Percentiles rank a stretch among this genome's conserved stretches.
Conservation (phyloP, 2,888 invertebrate species). For the Barypeithes pellucidus region DNA sequence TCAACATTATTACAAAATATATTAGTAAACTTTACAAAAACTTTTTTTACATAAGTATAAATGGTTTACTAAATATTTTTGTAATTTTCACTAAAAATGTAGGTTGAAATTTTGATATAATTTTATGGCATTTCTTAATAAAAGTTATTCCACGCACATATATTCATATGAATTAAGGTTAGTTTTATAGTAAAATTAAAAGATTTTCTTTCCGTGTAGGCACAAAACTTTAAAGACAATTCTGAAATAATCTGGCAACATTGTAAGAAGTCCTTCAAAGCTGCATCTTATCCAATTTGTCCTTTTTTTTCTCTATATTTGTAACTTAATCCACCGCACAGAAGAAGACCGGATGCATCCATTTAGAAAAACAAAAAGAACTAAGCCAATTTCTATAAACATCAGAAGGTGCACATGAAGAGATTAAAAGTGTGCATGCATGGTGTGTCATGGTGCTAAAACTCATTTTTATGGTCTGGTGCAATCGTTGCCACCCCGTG, state of each 20-base stretch:
- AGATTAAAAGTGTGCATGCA: background rate
- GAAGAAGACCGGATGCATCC: slow-evolving; percentile 19
- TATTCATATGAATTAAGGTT: too few relatives aligned
- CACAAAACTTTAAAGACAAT: too few relatives aligned
- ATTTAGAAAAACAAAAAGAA: slow-evolving; percentile 7
- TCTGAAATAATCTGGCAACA: slow-evolving; percentile 28
- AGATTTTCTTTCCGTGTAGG: too few relatives aligned
- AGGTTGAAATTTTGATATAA: too few relatives aligned
- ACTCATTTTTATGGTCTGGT: slow-evolving; percentile 18
- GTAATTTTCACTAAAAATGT: too few relatives aligned
- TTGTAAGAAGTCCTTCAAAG: slow-evolving; percentile 3
- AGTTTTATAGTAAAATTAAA: too few relatives aligned
- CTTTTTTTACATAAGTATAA: too few relatives aligned
- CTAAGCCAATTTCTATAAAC: slow-evolving; percentile 10
- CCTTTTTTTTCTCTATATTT: slow-evolving; percentile 10
- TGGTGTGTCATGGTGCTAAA: slow-evolving; percentile 9
- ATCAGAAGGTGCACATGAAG: slow-evolving; percentile 19
- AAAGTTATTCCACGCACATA: too few relatives aligned
- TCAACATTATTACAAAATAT: too few relatives aligned
- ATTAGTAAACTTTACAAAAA: too few relatives aligned
- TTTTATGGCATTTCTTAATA: too few relatives aligned
- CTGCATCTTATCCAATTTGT: slow-evolving; percentile 15
- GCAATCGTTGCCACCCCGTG: slow-evolving; percentile 21
- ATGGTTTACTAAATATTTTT: too few relatives aligned
- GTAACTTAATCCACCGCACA: slow-evolving; percentile 10